Conservation (phyloP, 2,797 vertebrate genomes). For the Pseudopleuronectes americanus region DNA sequence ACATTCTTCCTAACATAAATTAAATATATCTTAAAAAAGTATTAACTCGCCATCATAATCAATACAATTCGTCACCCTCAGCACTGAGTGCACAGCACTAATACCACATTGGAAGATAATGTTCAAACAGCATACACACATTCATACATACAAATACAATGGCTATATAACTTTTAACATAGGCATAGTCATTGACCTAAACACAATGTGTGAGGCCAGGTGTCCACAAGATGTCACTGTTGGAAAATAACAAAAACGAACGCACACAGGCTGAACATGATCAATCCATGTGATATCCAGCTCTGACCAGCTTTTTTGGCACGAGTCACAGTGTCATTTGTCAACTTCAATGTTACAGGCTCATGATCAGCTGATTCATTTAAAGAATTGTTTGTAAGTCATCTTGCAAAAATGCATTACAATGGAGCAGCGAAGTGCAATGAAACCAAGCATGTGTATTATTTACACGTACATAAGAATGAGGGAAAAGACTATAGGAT, state of each 20-base stretch:
- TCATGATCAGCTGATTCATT: neutral
- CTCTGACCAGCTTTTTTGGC: neutral
- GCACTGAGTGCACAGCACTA: too few species aligned
- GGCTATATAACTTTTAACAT: neutral
- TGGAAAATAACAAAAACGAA: constrained; percentile 60
- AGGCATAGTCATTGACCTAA: neutral
- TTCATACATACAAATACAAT: neutral
- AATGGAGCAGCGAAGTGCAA: constrained; percentile 57
- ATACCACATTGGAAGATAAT: neutral
- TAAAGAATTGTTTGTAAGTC: neutral
- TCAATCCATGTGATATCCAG: constrained; percentile 8
- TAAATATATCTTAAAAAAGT: neutral
- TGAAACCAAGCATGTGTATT: constrained; percentile 53
- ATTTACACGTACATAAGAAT: constrained; percentile 48
- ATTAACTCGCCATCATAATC: neutral
- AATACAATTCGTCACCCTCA: neutral
- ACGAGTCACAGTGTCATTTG: constrained; percentile 8
- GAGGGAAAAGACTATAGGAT: constrained; percentile 75
- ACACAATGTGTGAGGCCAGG: constrained; percentile 22
- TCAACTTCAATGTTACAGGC: constrained; percentile 1
- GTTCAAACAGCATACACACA: neutral
- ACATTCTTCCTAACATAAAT: neutral
- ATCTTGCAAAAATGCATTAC: constrained; percentile 31
- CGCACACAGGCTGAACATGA: neutral
- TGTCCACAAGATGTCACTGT: constrained; percentile 82